Conservation (phyloP, 2,888 invertebrate species). For the Ptilodon capucinus region DNA sequence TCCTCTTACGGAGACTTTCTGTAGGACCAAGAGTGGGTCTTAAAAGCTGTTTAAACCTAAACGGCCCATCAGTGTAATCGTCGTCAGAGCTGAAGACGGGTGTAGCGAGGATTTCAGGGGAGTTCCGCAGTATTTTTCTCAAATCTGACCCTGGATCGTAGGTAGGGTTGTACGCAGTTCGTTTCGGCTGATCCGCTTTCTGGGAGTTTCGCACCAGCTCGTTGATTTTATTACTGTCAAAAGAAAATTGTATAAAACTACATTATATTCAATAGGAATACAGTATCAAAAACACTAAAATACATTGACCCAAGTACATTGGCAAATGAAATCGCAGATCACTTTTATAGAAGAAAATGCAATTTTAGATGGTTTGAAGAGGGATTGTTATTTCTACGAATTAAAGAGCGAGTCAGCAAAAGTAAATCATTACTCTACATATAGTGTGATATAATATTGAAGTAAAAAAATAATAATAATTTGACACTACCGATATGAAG, state of each 20-base stretch:
- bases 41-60: constrained; percentile 85
- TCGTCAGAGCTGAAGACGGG: constrained; percentile 73
- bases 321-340: too few relatives aligned
- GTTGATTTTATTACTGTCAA: constrained; percentile 74
- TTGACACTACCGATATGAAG: too few relatives aligned
- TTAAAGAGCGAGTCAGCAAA: too few relatives aligned
- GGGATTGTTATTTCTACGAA: too few relatives aligned
- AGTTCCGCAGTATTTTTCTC: constrained; percentile 73
- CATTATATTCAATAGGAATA: too few relatives aligned
- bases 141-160: constrained; percentile 75
- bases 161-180: constrained; percentile 56
- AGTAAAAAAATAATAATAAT: too few relatives aligned
- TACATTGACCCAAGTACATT: too few relatives aligned
- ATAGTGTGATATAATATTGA: too few relatives aligned
- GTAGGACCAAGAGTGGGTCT: constrained; percentile 86
- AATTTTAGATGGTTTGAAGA: too few relatives aligned
- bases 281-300: too few relatives aligned
- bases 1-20: constrained; percentile 85
- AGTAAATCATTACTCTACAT: too few relatives aligned
- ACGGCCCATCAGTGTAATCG: constrained; percentile 85
- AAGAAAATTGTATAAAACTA: neutral
- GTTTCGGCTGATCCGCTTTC: constrained; percentile 57
- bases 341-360: too few relatives aligned
- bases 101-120: constrained; percentile 74
- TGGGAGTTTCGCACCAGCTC: constrained; percentile 72